A percentile compares a stretch with the other conserved stretches of the same genome.
Evolutionary conservation across 2,797 vertebrate species (phyloP).

Genomic region (Alca torda): DNA sequence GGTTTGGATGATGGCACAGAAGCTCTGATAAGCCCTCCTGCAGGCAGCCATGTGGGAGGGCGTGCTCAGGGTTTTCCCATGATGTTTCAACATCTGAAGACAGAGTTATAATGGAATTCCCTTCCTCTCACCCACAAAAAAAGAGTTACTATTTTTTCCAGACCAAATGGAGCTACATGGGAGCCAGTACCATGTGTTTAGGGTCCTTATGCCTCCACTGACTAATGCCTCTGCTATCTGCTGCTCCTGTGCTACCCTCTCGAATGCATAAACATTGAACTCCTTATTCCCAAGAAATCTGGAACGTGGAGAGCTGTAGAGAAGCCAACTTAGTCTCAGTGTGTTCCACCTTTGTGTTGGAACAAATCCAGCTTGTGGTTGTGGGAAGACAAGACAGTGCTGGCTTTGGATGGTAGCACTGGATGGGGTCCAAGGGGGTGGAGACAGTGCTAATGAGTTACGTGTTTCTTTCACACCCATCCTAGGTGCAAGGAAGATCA

Average conservation of each 20-base stretch:
- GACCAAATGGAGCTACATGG: background rate
- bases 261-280: background rate
- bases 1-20: background rate
- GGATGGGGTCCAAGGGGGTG: background rate
- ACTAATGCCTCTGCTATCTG: background rate
- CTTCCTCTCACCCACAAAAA: background rate
- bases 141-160: background rate
- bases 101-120: constrained; percentile 6
- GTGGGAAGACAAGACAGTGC: background rate
- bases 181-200: background rate
- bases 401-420: background rate
- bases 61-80: background rate
- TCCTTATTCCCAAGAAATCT: background rate
- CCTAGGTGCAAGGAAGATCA: background rate
- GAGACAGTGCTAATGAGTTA: background rate
- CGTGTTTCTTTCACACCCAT: background rate
- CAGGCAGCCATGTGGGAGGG: background rate
- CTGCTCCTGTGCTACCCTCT: background rate
- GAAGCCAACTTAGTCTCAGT: background rate
- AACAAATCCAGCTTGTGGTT: background rate
- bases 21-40: background rate
- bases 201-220: background rate
- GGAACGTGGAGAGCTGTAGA: background rate
- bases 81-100: background rate
- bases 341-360: background rate